Percentiles rank a stretch among this genome's conserved stretches.
Conservation (phyloP, 1,140 invertebrate genomes). For the Drosophila eugracilis region DNA sequence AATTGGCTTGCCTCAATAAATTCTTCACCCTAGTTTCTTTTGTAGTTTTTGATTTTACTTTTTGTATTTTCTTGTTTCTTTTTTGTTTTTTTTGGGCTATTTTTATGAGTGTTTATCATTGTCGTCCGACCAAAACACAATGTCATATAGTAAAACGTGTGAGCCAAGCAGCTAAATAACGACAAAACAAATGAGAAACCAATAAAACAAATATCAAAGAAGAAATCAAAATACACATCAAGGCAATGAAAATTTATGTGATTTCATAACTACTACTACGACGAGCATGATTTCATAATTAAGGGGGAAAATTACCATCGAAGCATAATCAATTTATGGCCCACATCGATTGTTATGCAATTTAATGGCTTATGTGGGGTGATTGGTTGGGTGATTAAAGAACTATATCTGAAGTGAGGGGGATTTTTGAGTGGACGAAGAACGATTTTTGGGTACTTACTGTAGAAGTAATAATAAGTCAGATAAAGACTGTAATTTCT, state of each 20-base stretch:
- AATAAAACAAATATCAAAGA: constrained; percentile 74
- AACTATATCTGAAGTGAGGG: constrained; percentile 1
- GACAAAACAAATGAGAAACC: constrained; percentile 62
- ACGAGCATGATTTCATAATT: constrained; percentile 37
- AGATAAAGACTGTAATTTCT: no score
- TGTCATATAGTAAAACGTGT: constrained; percentile 59
- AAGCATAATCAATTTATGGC: constrained; percentile 29
- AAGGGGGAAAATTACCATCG: constrained; percentile 12
- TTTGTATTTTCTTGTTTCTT: no score
- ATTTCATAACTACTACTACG: constrained; percentile 28
- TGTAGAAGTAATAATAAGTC: no score
- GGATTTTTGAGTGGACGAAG: no score
- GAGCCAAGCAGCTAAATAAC: constrained; percentile 22
- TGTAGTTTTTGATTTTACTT: no score
- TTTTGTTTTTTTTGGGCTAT: constrained; percentile 26
- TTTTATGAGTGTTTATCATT: constrained; percentile 53
- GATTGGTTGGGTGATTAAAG: constrained; percentile 3
- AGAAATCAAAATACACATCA: constrained; percentile 51
- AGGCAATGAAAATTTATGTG: constrained; percentile 52
- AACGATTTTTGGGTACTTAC: no score
- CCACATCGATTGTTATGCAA: constrained; percentile 19
- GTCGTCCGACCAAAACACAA: constrained; percentile 22
- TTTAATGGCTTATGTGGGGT: constrained; percentile 2
- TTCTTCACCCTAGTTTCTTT: constrained; percentile 29
- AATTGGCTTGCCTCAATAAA: constrained; percentile 51